Base-by-base conservation (phyloP, 2,113 vertebrate species). In the Lathamus discolor region DNA sequence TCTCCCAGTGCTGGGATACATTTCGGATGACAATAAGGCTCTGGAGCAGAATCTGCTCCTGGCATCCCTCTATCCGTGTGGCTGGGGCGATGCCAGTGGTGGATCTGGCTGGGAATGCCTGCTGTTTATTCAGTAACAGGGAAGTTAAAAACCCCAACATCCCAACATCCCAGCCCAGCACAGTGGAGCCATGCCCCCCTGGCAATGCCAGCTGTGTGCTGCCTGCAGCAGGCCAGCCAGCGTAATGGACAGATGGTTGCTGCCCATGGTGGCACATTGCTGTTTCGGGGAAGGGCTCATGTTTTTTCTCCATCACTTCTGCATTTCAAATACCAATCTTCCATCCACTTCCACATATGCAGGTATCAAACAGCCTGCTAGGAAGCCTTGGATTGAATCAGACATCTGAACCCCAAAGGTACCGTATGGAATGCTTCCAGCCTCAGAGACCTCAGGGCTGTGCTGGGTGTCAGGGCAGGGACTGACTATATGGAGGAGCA, bases 101-200 rank as follows among this genome's bases (percentile, higher is more conserved):
- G 8, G 70, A 51, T 73, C 64, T 77, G 75, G 10, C 84, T 85
- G 78, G 35, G 67, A 64, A 77, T 24, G 51, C n/a, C 78, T 91
- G 19, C 64, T 74, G 18, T 69, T 75, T 64, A 22, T 70, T 83
- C 82, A 80, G 4, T 54, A 54, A 27, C 52, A 80, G 63, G 22
- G 35, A 92, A 83, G 20, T 88, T 63, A 9, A 43, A 35, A 4
- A 24, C 22, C 13, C 14, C 57, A 14, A 52, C 24, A 18, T 5
- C 31, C 25, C 18, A 41, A 7, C 31, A 59, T 19, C 43, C 25
- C 0, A 0, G 43, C 39, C 17, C 0, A 0, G 91, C 57, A 3
- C 13, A 31, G 70, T 0, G 0, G 70, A 93, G 57, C 75, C 1
- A 5, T 52, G 54, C 31, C 33, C 84, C 31, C 44, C 59, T 4